phyloP scores from a whole-genome alignment of 2,113 vertebrate species.

The Larimichthys polyactis region DNA sequence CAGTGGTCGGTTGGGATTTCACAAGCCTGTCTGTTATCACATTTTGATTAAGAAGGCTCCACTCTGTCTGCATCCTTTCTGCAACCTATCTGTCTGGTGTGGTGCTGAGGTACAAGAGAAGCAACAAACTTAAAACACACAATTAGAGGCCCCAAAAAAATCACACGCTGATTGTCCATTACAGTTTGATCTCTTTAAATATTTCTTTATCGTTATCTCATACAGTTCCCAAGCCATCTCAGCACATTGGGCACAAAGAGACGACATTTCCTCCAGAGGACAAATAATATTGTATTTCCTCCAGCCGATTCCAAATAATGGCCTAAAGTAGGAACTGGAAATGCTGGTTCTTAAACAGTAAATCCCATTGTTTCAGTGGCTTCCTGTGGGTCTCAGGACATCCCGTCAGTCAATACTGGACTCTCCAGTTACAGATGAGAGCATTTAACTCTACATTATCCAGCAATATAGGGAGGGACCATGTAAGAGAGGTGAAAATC shows the following conservation, averaged over 20 bases:
- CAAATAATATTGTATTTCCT: conserved; percentile 79
- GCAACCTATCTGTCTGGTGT: conserved; percentile 8
- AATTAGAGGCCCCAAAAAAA: conserved; percentile 10
- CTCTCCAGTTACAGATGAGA: conserved; percentile 76
- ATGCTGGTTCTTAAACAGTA: conserved; percentile 77
- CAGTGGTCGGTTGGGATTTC: conserved; percentile 1
- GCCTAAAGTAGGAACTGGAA: conserved; percentile 77
- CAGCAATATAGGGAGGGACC: conserved; percentile 41
- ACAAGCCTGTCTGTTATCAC: conserved; percentile 43
- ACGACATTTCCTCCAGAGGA: conserved; percentile 65
- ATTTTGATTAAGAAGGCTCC: conserved; percentile 49
- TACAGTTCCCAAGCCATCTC: conserved; percentile 16
- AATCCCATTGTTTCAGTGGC: conserved; percentile 78
- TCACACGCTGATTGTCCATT: conserved; percentile 3
- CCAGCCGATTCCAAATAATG: conserved; percentile 69
- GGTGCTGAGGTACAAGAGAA: conserved; percentile 8
- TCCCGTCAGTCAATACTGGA: conserved; percentile 74
- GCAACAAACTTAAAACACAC: conserved; percentile 14
- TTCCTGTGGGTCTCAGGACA: conserved; percentile 79
- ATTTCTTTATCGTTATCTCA: conserved; percentile 12
- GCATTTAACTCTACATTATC: conserved; percentile 70
- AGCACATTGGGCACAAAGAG: conserved; percentile 48
- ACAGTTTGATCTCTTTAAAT: not conserved
- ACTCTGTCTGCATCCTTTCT: conserved; percentile 41
- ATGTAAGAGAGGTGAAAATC: conserved; percentile 53